Evolutionary conservation across 2,888 invertebrate species (phyloP), one percentile per base, ranked within the genome.

Genomic region (Macrosoma leucophasiata): DNA sequence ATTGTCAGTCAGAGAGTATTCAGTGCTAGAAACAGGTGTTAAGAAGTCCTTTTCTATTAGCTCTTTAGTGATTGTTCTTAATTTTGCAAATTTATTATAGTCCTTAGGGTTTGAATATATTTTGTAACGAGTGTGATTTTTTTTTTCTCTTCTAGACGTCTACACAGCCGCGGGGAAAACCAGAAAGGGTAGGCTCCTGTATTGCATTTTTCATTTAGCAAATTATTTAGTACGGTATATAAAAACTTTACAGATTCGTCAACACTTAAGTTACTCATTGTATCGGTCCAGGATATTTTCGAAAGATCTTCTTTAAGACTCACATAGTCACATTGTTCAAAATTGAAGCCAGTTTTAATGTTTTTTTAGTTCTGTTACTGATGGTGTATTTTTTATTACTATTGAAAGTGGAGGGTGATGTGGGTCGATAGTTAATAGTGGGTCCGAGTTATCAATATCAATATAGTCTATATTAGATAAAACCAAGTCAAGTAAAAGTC

Each of bases 71-170:
- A 25, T 33, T 3, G n/a, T n/a, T n/a, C n/a, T n/a, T n/a, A n/a
- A n/a, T n/a, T n/a, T n/a, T n/a, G n/a, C n/a, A n/a, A n/a, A 33
- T 5, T 25, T 33, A 18, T 33, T 26, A 26, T 33, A 33, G 20
- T 33, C 32, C 7, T 26, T 10, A 9, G 26, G 32, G 13, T 33
- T 33, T 2, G 13, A 9, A 9, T 26, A 33, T 11, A n/a, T 7
- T 10, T 19, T 33, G 20, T 19, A 26, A 3, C 13, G 12, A 8
- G 13, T 25, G 19, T 33, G 25, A 26, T 33, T 20, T 33, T 9
- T 33, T 33, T 33, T 33, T 33, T 20, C n/a, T 33, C 32, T 19
- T 19, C 20, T 3, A 31, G 11, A 15, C 31, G 24, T 12, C 24
- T 31, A 20, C 11, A 26, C 3, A 33, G 20, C 9, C 26, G 20